These are phyloP conservation scores for Halcyon leucocephala DNA, from an alignment of 2,797 vertebrate genomes.

Conservation along the genomic window DNA sequence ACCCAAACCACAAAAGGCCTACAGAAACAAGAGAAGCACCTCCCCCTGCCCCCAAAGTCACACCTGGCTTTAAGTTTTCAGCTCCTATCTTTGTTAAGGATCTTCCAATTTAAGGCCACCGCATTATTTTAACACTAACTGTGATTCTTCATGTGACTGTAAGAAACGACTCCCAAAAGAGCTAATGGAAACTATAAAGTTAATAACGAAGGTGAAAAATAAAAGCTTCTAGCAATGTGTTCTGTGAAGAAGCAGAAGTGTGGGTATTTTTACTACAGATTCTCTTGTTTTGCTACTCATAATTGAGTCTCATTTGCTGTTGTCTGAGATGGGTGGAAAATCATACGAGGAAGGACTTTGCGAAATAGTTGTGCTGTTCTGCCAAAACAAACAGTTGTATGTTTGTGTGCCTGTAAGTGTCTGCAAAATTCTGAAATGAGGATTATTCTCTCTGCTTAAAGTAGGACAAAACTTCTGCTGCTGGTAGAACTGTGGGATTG, in stretches of 20 bases:
- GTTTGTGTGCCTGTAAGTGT: not conserved
- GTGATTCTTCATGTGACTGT: not conserved
- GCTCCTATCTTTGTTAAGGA: not conserved
- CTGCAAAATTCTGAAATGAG: not conserved
- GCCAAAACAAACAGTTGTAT: not conserved
- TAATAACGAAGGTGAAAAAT: not conserved
- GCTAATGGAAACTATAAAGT: not conserved
- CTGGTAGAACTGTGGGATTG: not conserved
- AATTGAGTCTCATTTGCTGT: not conserved
- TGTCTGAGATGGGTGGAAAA: not conserved
- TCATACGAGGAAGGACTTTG: not conserved
- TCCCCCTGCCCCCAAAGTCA: rapidly evolving
- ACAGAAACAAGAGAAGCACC: not conserved
- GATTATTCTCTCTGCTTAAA: not conserved
- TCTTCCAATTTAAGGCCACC: not conserved
- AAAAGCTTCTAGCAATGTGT: not conserved
- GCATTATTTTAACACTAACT: not conserved
- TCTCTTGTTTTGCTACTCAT: not conserved
- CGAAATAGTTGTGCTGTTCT: not conserved
- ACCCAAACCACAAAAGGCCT: not conserved
- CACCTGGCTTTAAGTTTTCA: not conserved
- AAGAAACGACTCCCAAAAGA: not conserved
- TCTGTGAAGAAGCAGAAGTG: not conserved
- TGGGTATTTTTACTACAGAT: not conserved
- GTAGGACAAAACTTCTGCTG: not conserved